These are phyloP conservation scores for Chydorus sphaericus DNA, from an alignment of 2,888 invertebrate species.

Conservation along the genomic window DNA sequence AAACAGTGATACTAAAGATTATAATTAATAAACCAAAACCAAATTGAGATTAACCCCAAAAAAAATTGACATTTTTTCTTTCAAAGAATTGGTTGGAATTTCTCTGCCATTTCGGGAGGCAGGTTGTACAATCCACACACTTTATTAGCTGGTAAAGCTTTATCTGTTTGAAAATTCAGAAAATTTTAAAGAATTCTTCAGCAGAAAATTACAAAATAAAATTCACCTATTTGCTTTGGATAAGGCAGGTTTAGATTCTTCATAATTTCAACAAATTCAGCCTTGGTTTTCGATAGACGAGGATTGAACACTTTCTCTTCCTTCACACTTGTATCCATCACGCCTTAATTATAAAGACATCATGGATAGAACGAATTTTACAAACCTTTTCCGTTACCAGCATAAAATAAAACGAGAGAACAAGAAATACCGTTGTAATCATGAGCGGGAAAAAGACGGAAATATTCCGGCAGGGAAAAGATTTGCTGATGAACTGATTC, in stretches of 20 bases:
- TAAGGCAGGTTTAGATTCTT: constrained; percentile 78
- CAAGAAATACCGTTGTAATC: constrained; percentile 62
- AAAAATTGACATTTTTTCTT: no score
- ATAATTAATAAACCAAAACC: no score
- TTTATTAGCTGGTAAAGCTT: constrained; percentile 74
- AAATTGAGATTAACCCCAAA: no score
- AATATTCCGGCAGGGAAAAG: constrained; percentile 70
- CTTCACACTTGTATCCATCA: constrained; percentile 67
- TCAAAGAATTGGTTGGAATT: no score
- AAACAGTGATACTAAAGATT: no score
- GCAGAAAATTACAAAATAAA: constrained; percentile 15
- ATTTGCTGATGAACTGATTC: constrained; percentile 75
- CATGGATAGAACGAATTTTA: constrained; percentile 39
- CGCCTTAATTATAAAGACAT: constrained; percentile 47
- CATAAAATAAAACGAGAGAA: no score
- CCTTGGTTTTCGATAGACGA: constrained; percentile 59
- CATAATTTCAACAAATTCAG: constrained; percentile 84
- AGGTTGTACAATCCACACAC: constrained; percentile 59
- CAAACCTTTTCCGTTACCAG: background rate
- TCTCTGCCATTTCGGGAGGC: constrained; percentile 20
- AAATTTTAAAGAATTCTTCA: no score
- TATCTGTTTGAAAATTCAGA: no score
- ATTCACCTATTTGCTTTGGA: constrained; percentile 91
- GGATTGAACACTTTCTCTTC: constrained; percentile 85
- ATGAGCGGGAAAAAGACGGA: constrained; percentile 81